These are phyloP conservation scores for Maccullochella peelii DNA, from an alignment of 2,113 vertebrate genomes.

Conservation along the genomic window DNA sequence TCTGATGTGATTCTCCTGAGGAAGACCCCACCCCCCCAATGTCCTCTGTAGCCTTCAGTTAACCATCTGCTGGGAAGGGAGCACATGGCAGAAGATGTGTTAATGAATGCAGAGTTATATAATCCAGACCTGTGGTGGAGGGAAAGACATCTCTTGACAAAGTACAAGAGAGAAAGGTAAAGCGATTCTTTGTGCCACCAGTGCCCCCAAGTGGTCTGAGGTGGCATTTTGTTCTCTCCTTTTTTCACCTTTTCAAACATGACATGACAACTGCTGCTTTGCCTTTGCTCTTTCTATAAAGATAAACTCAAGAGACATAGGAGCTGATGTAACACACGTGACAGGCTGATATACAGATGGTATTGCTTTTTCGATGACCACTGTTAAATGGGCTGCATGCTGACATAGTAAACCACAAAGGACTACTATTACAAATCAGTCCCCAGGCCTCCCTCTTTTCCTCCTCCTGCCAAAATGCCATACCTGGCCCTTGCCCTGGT, in stretches of 20 bases:
- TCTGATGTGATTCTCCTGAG: constrained; percentile 37
- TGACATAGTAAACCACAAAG: constrained; percentile 70
- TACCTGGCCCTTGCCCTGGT: constrained; percentile 63
- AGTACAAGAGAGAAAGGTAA: constrained; percentile 9
- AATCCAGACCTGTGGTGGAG: constrained; percentile 56
- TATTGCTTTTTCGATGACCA: constrained; percentile 70
- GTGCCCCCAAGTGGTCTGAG: constrained; percentile 80
- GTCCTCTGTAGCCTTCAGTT: constrained; percentile 66
- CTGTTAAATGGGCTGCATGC: constrained; percentile 66
- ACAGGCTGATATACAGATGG: constrained; percentile 54
- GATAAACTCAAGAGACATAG: constrained; percentile 45
- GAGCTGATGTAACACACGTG: constrained; percentile 58
- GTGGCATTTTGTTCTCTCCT: not conserved
- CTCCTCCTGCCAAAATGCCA: constrained; percentile 63
- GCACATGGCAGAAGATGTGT: constrained; percentile 60
- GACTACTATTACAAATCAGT: constrained; percentile 66
- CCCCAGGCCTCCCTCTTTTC: constrained; percentile 45
- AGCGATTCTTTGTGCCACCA: constrained; percentile 64
- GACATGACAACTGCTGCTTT: constrained; percentile 57
- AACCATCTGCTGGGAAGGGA: constrained; percentile 66
- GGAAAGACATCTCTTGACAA: constrained; percentile 24
- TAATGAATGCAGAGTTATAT: constrained; percentile 75
- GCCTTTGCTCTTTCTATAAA: constrained; percentile 63
- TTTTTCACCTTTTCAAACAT: constrained; percentile 43
- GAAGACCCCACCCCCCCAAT: not conserved